Conservation (phyloP, 1,140 invertebrate species). For the Diabrotica undecimpunctata region DNA sequence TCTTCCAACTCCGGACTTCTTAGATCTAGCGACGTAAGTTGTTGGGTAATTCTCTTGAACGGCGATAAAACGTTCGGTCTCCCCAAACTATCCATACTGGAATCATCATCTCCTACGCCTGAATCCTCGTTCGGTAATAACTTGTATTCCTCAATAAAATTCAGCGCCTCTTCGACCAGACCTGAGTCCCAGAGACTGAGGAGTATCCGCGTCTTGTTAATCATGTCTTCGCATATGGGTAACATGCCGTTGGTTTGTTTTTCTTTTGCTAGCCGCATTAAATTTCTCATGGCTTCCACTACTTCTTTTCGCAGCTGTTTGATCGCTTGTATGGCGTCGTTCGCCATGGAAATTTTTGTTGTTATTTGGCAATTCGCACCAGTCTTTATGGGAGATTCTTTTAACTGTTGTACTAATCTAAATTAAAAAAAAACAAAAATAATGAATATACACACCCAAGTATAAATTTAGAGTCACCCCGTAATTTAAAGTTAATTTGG, state of each 20-base stretch:
- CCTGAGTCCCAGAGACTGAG: conserved; percentile 78
- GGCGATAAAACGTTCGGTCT: conserved; percentile 59
- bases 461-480: too few species aligned
- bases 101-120: conserved; percentile 43
- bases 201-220: conserved; percentile 72
- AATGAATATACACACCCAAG: too few species aligned
- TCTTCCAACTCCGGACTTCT: conserved; percentile 69
- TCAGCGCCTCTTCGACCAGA: conserved; percentile 78
- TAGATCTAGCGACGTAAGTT: conserved; percentile 64
- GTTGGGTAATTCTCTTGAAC: conserved; percentile 72
- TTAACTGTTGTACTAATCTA: conserved; percentile 77
- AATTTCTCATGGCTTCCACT: conserved; percentile 70
- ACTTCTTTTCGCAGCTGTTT: conserved; percentile 74
- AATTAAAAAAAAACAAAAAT: conserved; percentile 19
- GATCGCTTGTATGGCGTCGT: conserved; percentile 73
- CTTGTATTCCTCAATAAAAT: conserved; percentile 74
- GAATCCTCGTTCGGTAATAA: conserved; percentile 51
- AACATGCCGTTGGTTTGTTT: conserved; percentile 71
- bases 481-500: too few species aligned
- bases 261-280: conserved; percentile 68
- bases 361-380: conserved; percentile 56
- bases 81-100: conserved; percentile 26
- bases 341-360: conserved; percentile 74
- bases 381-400: conserved; percentile 66
- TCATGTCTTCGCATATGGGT: conserved; percentile 74